Evolutionary conservation across 2,888 invertebrate genomes (phyloP).

Genomic region (Drosophila antonietae): DNA sequence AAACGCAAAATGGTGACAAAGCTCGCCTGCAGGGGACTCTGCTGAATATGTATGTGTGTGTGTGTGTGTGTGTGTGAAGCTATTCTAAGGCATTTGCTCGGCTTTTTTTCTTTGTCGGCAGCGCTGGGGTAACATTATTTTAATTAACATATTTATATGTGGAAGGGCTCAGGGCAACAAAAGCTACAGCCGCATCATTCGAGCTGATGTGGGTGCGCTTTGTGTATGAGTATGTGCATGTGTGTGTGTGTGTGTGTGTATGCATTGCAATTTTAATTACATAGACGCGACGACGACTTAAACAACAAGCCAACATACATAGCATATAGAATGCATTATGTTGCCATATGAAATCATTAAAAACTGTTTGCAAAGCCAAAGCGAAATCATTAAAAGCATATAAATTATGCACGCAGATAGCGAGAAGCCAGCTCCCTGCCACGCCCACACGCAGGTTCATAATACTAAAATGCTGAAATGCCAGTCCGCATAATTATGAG

Average conservation of each 20-base stretch:
- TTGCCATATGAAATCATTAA: constrained; percentile 70
- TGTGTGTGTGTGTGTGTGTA: constrained; percentile 29
- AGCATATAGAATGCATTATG: constrained; percentile 56
- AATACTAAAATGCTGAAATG: constrained; percentile 34
- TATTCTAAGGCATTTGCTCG: constrained; percentile 75
- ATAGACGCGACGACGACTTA: constrained; percentile 46
- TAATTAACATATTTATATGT: constrained; percentile 81
- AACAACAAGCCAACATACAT: constrained; percentile 22
- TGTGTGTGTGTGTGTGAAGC: constrained; percentile 44
- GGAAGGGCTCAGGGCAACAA: constrained; percentile 54
- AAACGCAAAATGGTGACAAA: constrained; percentile 82
- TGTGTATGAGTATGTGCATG: constrained; percentile 15
- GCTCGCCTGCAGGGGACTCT: constrained; percentile 75
- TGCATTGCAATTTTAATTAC: constrained; percentile 78
- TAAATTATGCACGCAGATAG: constrained; percentile 67
- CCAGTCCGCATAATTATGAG: constrained; percentile 61
- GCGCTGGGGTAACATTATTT: constrained; percentile 80
- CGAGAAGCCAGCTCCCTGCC: constrained; percentile 7
- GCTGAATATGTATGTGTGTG: constrained; percentile 18
- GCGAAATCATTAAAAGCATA: constrained; percentile 75
- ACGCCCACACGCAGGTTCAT: constrained; percentile 10
- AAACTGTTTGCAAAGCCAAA: constrained; percentile 65
- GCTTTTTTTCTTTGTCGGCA: constrained; percentile 51
- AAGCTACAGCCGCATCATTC: constrained; percentile 48
- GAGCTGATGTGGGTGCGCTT: constrained; percentile 11